Conservation (phyloP, 2,888 invertebrate genomes). For the Timema cristinae region DNA sequence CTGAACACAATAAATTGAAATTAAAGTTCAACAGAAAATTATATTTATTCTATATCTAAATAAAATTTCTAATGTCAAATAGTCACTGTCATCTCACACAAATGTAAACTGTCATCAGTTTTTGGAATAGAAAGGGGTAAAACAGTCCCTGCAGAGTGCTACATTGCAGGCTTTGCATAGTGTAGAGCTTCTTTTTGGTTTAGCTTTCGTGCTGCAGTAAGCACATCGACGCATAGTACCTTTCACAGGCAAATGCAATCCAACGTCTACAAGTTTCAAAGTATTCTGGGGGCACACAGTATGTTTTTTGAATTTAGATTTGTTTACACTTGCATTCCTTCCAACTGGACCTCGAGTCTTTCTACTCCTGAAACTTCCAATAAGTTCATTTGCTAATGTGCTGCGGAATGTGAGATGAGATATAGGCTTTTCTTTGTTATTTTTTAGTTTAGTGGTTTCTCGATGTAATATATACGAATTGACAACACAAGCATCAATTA, state of each 20-base stretch:
- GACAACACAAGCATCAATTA: constrained; percentile 35
- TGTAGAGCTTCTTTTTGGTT: constrained; percentile 26
- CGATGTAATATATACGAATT: constrained; percentile 34
- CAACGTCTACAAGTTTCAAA: constrained; percentile 20
- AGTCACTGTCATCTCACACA: too few relatives aligned
- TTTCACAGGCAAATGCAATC: constrained; percentile 25
- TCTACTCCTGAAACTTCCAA: constrained; percentile 22
- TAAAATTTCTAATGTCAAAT: too few relatives aligned
- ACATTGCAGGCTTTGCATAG: constrained; percentile 27
- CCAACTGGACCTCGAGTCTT: constrained; percentile 19
- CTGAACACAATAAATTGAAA: too few relatives aligned
- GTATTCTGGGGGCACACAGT: too few relatives aligned
- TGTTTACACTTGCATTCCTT: constrained; percentile 22
- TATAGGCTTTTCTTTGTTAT: constrained; percentile 23
- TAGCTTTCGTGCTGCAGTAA: constrained; percentile 30
- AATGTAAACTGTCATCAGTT: too few relatives aligned
- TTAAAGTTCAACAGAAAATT: too few relatives aligned
- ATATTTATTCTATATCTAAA: too few relatives aligned
- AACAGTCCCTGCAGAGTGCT: constrained; percentile 28
- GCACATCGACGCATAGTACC: constrained; percentile 21
- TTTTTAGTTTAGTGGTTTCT: constrained; percentile 22
- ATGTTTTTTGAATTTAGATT: background rate
- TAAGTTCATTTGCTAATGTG: constrained; percentile 25
- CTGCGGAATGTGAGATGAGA: constrained; percentile 28
- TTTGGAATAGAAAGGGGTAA: constrained; percentile 1